Evolutionary conservation across 2,113 vertebrate genomes (phyloP).

Genomic region (Scartelaos histophorus): DNA sequence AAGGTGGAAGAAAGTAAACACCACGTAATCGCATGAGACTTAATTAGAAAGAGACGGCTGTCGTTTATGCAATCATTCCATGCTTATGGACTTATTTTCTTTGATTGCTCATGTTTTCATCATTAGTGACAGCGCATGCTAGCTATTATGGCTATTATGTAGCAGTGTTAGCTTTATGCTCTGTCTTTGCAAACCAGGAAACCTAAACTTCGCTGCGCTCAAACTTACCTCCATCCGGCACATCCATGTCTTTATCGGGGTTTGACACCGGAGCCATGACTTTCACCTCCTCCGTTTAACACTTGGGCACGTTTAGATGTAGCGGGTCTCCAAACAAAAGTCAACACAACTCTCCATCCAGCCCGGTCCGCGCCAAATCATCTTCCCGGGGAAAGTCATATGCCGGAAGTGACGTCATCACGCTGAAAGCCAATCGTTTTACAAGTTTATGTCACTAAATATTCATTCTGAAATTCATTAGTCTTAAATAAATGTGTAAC

Average conservation of each 20-base stretch:
- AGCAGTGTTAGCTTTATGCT: constrained; percentile 23
- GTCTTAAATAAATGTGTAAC: neutral
- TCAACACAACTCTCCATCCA: constrained; percentile 45
- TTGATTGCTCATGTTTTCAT: neutral
- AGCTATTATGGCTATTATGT: constrained; percentile 12
- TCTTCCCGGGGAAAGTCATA: constrained; percentile 78
- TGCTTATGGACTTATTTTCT: neutral
- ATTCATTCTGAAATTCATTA: no score
- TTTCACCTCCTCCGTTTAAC: neutral
- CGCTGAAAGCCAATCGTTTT: constrained; percentile 28
- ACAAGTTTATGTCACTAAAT: fast-evolving
- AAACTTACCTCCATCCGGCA: constrained; percentile 62
- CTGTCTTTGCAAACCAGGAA: neutral
- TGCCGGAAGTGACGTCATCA: constrained; percentile 64
- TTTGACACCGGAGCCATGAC: constrained; percentile 76
- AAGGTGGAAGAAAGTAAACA: neutral
- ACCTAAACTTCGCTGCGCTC: neutral
- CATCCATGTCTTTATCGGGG: constrained; percentile 70
- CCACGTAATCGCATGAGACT: neutral
- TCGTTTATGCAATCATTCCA: neutral
- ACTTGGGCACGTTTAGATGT: neutral
- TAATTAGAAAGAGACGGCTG: neutral
- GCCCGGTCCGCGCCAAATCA: constrained; percentile 71
- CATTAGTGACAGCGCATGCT: neutral
- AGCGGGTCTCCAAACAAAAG: neutral